These are phyloP conservation scores for Chrysochloris asiatica DNA, from an alignment of 2,113 vertebrate species.

Conservation along the genomic window DNA sequence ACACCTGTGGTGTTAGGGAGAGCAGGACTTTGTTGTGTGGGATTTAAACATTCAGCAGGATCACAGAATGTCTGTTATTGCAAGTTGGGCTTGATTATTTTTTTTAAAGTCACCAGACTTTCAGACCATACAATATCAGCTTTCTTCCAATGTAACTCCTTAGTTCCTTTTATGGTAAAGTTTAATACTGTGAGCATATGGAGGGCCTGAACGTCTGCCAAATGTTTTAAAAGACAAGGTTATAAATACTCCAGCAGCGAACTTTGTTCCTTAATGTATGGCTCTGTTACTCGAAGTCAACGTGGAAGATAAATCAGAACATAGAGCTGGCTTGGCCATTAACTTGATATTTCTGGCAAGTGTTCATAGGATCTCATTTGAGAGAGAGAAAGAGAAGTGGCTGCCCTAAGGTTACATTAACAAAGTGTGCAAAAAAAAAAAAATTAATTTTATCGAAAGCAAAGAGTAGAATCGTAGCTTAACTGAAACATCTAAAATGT, in stretches of 20 bases:
- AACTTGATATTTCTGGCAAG: constrained; percentile 72
- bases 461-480: neutral
- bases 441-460: neutral
- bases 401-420: constrained; percentile 58
- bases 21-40: constrained; percentile 69
- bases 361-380: constrained; percentile 20
- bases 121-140: constrained; percentile 84
- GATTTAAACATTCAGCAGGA: constrained; percentile 83
- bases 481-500: constrained; percentile 49
- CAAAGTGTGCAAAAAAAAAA: constrained; percentile 46
- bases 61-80: constrained; percentile 76
- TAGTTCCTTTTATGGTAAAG: constrained; percentile 87
- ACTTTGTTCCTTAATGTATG: constrained; percentile 80
- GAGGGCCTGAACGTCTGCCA: constrained; percentile 86
- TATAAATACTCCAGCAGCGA: constrained; percentile 85
- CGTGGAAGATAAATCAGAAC: constrained; percentile 81
- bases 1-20: constrained; percentile 66
- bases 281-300: constrained; percentile 79
- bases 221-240: constrained; percentile 87
- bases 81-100: constrained; percentile 83
- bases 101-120: constrained; percentile 82
- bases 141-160: constrained; percentile 82
- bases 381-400: constrained; percentile 32
- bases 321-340: constrained; percentile 74
- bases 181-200: constrained; percentile 87